Percentiles rank a stretch among this genome's conserved stretches.
phyloP scores from a whole-genome alignment of 2,113 vertebrate species.

The Salvelinus fontinalis region DNA sequence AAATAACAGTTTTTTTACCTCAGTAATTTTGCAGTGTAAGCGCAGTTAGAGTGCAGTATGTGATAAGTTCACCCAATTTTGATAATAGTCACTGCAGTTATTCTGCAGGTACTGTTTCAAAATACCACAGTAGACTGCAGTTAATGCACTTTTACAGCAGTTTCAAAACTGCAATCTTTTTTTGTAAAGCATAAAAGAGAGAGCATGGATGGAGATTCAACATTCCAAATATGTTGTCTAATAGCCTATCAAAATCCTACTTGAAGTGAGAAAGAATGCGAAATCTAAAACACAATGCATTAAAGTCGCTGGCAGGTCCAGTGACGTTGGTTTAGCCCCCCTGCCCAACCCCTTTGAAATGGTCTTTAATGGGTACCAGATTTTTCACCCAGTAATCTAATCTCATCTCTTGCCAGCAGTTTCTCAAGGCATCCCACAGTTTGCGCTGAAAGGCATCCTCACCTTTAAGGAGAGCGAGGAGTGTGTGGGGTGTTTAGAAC shows the following conservation, averaged over 20 bases:
- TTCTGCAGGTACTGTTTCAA: too few species aligned
- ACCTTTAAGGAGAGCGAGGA: slow-evolving; percentile 31
- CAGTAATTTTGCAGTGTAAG: too few species aligned
- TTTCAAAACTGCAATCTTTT: too few species aligned
- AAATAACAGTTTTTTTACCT: too few species aligned
- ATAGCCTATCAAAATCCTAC: background rate
- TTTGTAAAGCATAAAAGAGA: too few species aligned
- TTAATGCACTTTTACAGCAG: too few species aligned
- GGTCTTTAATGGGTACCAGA: slow-evolving; percentile 67
- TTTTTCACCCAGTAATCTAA: slow-evolving; percentile 66
- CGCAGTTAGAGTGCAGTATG: too few species aligned
- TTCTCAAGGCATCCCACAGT: slow-evolving; percentile 37
- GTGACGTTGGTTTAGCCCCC: slow-evolving; percentile 6
- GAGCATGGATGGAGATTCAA: background rate
- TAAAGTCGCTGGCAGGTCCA: background rate
- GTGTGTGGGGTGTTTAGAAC: slow-evolving; percentile 16
- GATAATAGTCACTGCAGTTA: too few species aligned
- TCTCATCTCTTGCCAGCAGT: slow-evolving; percentile 59
- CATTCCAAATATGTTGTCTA: background rate
- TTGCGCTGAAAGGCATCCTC: slow-evolving; percentile 42
- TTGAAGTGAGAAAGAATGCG: background rate
- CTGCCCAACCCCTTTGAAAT: slow-evolving; percentile 52
- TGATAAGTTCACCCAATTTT: too few species aligned
- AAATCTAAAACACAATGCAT: background rate
- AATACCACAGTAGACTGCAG: too few species aligned